Evolutionary conservation across 2,888 invertebrate genomes (phyloP).

Genomic region (Agrochola circellaris): DNA sequence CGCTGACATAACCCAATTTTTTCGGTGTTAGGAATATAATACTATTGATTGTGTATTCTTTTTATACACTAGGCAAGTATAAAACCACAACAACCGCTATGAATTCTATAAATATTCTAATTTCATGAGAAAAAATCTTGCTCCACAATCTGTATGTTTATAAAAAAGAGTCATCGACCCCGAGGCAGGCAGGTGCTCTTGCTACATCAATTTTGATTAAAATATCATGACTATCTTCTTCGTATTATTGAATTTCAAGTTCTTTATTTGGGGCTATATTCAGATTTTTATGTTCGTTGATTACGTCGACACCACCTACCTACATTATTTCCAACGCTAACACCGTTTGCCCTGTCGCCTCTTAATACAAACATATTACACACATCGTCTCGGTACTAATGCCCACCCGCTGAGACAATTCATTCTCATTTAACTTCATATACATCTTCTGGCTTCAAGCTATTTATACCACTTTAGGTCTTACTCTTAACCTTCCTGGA

Average conservation of each 20-base stretch:
- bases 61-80: not conserved
- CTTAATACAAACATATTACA: constrained; percentile 7
- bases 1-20: constrained; percentile 39
- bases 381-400: not conserved
- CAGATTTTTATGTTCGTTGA: not conserved
- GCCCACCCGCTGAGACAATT: constrained; percentile 1
- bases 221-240: not conserved
- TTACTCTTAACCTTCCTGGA: constrained; percentile 19
- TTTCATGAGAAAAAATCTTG: constrained; percentile 41
- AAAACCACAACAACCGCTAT: constrained; percentile 20
- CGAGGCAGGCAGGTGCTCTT: constrained; percentile 27
- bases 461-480: constrained; percentile 13
- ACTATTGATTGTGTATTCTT: constrained; percentile 16
- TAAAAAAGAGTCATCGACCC: constrained; percentile 57
- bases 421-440: constrained; percentile 21
- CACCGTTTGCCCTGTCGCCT: constrained; percentile 3
- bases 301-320: not conserved
- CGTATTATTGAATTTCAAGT: not conserved
- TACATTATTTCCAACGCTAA: constrained; percentile 6
- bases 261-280: not conserved
- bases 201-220: constrained; percentile 30
- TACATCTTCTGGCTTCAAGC: not conserved
- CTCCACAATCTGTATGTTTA: constrained; percentile 44
- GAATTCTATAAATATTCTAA: constrained; percentile 53
- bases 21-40: constrained; percentile 26